Percentiles rank a stretch among this genome's conserved stretches.
Evolutionary conservation across 2,888 invertebrate species (phyloP).

Genomic region (Lithophane ornitopus): DNA sequence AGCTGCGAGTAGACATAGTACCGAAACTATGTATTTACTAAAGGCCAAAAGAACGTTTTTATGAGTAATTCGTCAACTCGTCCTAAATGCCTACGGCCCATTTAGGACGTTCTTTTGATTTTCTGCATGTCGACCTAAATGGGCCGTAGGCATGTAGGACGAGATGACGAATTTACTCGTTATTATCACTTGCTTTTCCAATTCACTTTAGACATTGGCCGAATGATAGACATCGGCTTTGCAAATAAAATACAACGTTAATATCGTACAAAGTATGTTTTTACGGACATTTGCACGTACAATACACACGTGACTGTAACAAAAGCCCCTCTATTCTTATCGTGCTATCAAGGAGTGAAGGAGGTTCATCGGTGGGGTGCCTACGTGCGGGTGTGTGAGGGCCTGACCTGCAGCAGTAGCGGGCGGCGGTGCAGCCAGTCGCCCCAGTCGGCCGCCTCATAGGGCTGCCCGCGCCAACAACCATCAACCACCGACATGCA

Average conservation of each 20-base stretch:
- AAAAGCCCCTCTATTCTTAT: conserved; percentile 1
- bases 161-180: too few relatives aligned
- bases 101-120: too few relatives aligned
- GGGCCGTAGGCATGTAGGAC: too few relatives aligned
- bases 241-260: background rate
- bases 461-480: conserved; percentile 86
- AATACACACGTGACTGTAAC: conserved; percentile 25
- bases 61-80: too few relatives aligned
- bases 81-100: too few relatives aligned
- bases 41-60: too few relatives aligned
- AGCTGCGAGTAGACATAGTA: background rate
- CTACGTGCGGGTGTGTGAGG: conserved; percentile 48
- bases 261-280: background rate
- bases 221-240: background rate
- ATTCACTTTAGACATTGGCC: background rate
- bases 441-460: conserved; percentile 87
- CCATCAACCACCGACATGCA: conserved; percentile 89
- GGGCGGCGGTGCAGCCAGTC: conserved; percentile 93
- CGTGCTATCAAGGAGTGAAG: conserved; percentile 22
- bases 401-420: conserved; percentile 96
- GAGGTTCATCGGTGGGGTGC: conserved; percentile 16
- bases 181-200: background rate
- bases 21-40: background rate
- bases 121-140: too few relatives aligned
- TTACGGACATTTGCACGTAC: background rate